phyloP scores from a whole-genome alignment of 2,113 vertebrate genomes.

The Mormoops blainvillei region DNA sequence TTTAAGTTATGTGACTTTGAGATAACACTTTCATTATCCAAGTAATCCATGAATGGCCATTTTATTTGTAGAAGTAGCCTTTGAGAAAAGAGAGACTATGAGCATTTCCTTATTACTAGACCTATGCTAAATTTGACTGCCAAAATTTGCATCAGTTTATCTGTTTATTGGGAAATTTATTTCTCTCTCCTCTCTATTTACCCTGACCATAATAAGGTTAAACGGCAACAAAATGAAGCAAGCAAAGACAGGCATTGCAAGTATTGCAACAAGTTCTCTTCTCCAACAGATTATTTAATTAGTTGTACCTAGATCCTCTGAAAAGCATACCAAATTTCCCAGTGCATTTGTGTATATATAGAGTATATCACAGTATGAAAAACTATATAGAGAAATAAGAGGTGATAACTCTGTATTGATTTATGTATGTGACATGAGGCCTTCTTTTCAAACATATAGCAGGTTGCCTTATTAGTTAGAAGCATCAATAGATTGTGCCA shows the following conservation, averaged over 20 bases:
- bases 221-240: not conserved
- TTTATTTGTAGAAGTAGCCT: not conserved
- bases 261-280: not conserved
- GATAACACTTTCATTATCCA: not conserved
- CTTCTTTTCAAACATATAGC: not conserved
- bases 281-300: not conserved
- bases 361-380: not conserved
- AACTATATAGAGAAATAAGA: not conserved
- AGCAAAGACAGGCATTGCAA: not conserved
- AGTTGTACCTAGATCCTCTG: not conserved
- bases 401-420: not conserved
- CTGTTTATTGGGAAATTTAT: not conserved
- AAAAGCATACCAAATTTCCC: not conserved
- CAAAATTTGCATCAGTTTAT: not conserved
- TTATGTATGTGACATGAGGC: not conserved
- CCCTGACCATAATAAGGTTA: not conserved
- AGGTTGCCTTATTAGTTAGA: not conserved
- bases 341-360: not conserved
- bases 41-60: not conserved
- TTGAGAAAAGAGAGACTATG: not conserved
- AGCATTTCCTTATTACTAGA: not conserved
- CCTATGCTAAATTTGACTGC: not conserved
- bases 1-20: slow-evolving; percentile 2
- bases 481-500: not conserved
- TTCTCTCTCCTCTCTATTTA: not conserved